Conservation (phyloP, 1,140 invertebrate species). For the Calliphora vicina region DNA sequence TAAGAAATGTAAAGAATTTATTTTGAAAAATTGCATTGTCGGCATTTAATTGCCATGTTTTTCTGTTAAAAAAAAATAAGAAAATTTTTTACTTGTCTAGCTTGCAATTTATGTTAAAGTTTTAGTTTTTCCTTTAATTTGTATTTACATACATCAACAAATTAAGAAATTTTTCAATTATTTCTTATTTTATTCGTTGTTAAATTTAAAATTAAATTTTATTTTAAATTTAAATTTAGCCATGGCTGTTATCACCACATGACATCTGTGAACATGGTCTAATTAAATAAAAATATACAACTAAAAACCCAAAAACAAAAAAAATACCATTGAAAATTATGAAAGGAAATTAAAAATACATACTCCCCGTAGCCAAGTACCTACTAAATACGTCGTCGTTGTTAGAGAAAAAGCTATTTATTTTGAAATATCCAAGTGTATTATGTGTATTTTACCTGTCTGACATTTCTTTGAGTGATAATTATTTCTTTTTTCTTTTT, state of each 20-base stretch:
- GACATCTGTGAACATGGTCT: constrained; percentile 31
- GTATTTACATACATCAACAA: neutral
- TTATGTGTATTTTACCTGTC: constrained; percentile 17
- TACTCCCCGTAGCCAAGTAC: neutral
- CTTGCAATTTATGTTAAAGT: neutral
- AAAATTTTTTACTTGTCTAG: too few relatives aligned
- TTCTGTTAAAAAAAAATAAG: neutral
- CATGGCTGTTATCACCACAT: constrained; percentile 22
- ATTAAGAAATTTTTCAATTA: neutral
- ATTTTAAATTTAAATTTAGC: neutral
- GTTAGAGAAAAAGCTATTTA: too few relatives aligned
- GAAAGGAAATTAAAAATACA: neutral
- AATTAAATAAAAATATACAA: constrained; percentile 3
- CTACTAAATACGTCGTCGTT: neutral
- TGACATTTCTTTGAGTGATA: neutral
- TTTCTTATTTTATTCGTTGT: too few relatives aligned
- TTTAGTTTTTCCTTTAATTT: neutral
- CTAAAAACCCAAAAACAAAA: neutral
- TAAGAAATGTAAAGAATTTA: neutral
- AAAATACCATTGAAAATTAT: constrained; percentile 4
- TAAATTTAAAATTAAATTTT: too few relatives aligned
- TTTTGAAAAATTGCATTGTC: neutral
- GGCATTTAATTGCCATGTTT: neutral
- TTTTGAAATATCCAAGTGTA: too few relatives aligned
- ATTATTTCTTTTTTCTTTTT: neutral